Conservation (phyloP, 37 sponge, comb jelly and placozoan genomes). For the Halichondria panicea region DNA sequence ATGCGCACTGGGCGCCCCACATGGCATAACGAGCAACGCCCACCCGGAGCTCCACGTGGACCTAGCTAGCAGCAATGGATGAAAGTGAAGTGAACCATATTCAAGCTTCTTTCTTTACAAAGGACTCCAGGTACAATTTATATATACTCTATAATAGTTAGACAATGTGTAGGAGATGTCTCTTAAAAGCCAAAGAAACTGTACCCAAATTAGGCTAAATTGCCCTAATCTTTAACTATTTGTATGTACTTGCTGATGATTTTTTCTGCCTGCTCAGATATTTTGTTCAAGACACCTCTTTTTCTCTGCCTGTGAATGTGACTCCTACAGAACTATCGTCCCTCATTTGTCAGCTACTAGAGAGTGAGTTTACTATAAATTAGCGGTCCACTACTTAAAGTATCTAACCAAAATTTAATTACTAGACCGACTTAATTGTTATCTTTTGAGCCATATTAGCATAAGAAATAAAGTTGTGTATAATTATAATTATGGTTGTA, state of each 20-base stretch:
- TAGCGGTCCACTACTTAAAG: not conserved
- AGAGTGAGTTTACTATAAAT: conserved; percentile 3
- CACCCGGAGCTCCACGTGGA: no score
- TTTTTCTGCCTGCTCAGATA: conserved; percentile 48
- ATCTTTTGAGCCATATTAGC: no score
- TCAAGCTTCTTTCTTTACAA: conserved; percentile 47
- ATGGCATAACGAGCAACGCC: no score
- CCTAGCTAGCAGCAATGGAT: not conserved
- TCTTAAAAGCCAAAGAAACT: no score
- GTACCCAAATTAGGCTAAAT: no score
- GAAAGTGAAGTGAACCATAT: conserved; percentile 30
- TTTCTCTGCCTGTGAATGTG: conserved; percentile 60
- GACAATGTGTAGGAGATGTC: no score
- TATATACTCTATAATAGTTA: not conserved
- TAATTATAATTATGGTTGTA: no score
- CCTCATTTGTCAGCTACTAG: conserved; percentile 47
- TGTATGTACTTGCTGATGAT: no score
- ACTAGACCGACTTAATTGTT: no score
- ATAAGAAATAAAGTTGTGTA: no score
- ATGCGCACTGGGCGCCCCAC: not conserved
- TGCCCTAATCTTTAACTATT: no score
- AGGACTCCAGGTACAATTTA: conserved; percentile 11
- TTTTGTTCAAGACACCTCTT: conserved; percentile 53
- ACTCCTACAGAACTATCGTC: conserved; percentile 38
- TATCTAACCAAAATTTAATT: no score